These are phyloP conservation scores for Tylochromis polylepis DNA, from an alignment of 2,113 vertebrate genomes.

Conservation along the genomic window DNA sequence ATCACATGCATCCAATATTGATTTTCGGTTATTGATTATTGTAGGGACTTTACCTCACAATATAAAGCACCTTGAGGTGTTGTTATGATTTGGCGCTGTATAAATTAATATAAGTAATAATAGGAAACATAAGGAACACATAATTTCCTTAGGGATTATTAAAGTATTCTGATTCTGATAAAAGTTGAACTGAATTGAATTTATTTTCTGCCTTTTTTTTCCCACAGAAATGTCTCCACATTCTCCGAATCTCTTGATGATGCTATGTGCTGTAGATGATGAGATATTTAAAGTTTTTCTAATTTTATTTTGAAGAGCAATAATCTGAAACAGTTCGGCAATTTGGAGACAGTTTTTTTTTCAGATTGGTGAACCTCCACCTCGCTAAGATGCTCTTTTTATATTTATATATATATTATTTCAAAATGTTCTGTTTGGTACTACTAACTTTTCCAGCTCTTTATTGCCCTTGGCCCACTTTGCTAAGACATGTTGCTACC, in stretches of 20 bases:
- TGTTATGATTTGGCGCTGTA: background rate
- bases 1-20: background rate
- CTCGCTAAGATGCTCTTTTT: background rate
- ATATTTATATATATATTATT: too few relatives aligned
- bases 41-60: background rate
- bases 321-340: background rate
- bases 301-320: background rate
- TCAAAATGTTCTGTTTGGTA: background rate
- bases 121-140: background rate
- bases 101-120: too few relatives aligned
- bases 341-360: background rate
- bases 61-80: background rate
- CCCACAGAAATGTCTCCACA: background rate
- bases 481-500: background rate
- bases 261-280: accelerated
- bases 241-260: background rate
- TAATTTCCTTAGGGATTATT: background rate
- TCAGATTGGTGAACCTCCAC: accelerated
- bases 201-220: background rate
- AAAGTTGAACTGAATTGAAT: background rate
- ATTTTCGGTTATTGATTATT: background rate
- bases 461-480: accelerated
- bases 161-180: background rate
- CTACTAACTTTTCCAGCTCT: background rate
- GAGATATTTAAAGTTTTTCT: background rate